Base-by-base conservation (phyloP, 2,113 vertebrate genomes). In the Thalassarche chlororhynchos region DNA sequence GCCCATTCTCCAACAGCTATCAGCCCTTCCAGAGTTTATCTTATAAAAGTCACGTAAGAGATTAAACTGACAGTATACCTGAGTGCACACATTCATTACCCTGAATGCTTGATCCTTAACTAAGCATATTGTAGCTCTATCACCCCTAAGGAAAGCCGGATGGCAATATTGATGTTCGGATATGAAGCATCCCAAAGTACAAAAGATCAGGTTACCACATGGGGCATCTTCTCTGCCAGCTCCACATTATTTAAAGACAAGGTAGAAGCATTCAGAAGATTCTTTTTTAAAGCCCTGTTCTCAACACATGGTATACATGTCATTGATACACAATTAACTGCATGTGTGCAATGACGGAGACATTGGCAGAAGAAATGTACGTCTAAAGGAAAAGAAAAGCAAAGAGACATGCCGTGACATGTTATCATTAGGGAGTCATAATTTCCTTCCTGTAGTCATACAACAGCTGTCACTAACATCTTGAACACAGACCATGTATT, bases 341-440 rank as follows among this genome's bases (percentile, higher is more conserved):
- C 95, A 80, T 34, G 86, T 68, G 71, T 89, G 95, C 96, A 86
- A 46, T 17, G 93, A 97, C 34, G 49, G 90, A 96, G 97, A 80
- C 86, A 14, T 2, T 42, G 89, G 95, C 87, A 94, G 87, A 8
- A 81, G 87, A 66, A 92, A 97, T 12, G 93, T 18, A 54, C 88
- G 58, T 97, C 97, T 87, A 66, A 95, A 81, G 96, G 92, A 93
- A 97, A 96, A 96, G 97, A 97, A 97, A 97, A 94, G 94, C 92
- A 70, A 91, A 96, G 52, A 96, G 98, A 97, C 96, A 69, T 60
- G 95, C 91, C 55, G 82, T 54, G 97, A 98, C 98, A 98, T 34
- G 89, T 95, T 98, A 98, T 98, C 98, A 98, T 98, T 98, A 98
- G 98, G 96, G 97, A 98, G 98, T 98, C 97, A 98, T 97, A 81